These are phyloP conservation scores for Chrysomela aeneicollis DNA, from an alignment of 2,888 invertebrate species.

Conservation along the genomic window DNA sequence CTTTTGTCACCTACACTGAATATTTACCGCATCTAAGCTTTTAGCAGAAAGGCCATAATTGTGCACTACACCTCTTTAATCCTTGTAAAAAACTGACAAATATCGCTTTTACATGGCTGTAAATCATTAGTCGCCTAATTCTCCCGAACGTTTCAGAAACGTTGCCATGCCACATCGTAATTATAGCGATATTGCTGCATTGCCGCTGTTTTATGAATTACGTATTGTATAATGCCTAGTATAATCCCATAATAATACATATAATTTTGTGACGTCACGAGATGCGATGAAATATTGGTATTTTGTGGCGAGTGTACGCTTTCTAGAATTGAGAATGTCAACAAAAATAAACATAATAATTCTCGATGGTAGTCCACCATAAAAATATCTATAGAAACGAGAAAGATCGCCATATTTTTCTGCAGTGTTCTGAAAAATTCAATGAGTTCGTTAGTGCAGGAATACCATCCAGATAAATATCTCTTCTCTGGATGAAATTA, in stretches of 20 bases:
- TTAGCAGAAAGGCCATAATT: conserved; percentile 1
- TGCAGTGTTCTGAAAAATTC: no score
- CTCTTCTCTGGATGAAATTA: no score
- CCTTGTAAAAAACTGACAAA: conserved; percentile 33
- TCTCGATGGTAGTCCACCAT: no score
- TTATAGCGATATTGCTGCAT: conserved; percentile 25
- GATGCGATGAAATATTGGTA: not conserved
- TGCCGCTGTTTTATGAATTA: conserved; percentile 26
- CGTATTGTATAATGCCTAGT: conserved; percentile 26
- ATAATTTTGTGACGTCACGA: conserved; percentile 13
- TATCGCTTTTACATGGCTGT: conserved; percentile 32
- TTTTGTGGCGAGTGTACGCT: not conserved
- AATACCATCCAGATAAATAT: no score
- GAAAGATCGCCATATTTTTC: no score
- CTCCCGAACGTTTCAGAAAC: conserved; percentile 22
- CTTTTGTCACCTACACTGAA: not conserved
- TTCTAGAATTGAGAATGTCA: not conserved
- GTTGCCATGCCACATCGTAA: conserved; percentile 31
- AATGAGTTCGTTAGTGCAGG: no score
- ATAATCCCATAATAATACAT: not conserved
- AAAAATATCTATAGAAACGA: no score
- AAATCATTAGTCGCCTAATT: conserved; percentile 33
- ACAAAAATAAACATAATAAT: not conserved
- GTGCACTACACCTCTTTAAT: conserved; percentile 24
- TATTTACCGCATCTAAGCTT: not conserved